Base-by-base conservation (phyloP, 2,113 vertebrate species). In the Hucho hucho region DNA sequence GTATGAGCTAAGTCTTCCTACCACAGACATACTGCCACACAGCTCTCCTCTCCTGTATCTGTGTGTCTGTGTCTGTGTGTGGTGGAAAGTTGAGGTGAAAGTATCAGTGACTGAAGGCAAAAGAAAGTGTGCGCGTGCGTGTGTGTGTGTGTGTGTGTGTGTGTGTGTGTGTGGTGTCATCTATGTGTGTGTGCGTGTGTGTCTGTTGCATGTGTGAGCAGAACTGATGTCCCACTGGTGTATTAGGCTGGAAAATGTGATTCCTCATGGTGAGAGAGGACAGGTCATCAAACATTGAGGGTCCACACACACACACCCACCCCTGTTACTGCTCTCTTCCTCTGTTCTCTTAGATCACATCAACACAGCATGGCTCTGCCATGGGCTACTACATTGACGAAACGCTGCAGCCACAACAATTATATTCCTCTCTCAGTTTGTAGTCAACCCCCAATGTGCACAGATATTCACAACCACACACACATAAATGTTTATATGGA, bases 331-430 rank as follows among this genome's bases (percentile, higher is more conserved):
- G 29, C 18, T 16, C 1, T 18, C 22, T 28, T 65, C 25, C 6
- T 65, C 64, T 67, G 65, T 43, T 67, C 29, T 18, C 18, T 67
- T 18, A 67, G 28, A 32, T 67, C 28, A 67, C 28, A 67, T 67
- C 29, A 67, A 32, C 16, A 32, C 63, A 16, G 63, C 24, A 26
- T 32, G 16, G 58, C n/a, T 6, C 29, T 20, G 29, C 28, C 2
- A 29, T 20, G 65, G 65, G 29, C 65, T 32, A 11, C 6, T 3
- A 67, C 29, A 32, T 29, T 67, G 29, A 37, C 29, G 28, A 67
- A 67, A 26, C 12, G 18, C 29, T 37, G 65, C 65, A 4, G 16
- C 58, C 29, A 4, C 29, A 37, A 20, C 18, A 5, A 6, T 65
- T n/a, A 43, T 29, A 37, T 7, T 32, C 18, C 65, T 14, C 65